Evolutionary conservation across 2,888 invertebrate species (phyloP), one percentile per base, ranked within the genome.

Genomic region (Hypercompe scribonia): DNA sequence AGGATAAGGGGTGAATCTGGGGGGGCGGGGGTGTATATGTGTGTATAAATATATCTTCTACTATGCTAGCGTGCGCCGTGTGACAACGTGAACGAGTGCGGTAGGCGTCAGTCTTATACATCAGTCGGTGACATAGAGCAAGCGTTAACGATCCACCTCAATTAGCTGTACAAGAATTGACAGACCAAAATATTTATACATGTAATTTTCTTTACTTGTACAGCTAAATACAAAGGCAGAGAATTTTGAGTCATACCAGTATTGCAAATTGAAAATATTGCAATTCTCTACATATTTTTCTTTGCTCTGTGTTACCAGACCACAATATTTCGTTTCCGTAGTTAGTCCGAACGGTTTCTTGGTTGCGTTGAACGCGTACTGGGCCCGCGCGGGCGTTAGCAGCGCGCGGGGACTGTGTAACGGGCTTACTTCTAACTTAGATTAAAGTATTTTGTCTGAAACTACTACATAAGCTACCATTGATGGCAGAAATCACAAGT

Each of bases 321-420:
- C 69, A 73, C 42, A 68, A 46, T 71, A 66, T 13, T 69, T 73
- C 73, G 69, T 54, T 33, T 66, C 77, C 85, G 70, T 81, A 85
- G 76, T 75, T 81, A 94, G 88, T 93, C 77, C 85, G 77, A 66
- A 28, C 66, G 11, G 91, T 82, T 93, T 95, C 95, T 94, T 95
- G 95, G 95, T 90, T 93, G 93, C 94, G 93, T 76, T 64, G 64
- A 76, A 91, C 94, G 94, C 94, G 75, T 74, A 78, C 86, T 82
- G 88, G 89, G 83, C 93, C 94, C 93, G 92, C 91, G 92, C 92
- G 94, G 95, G 95, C 94, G 39, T 24, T 0, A 5, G 93, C 95
- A 82, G 93, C 95, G 92, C 93, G 91, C 93, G 94, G 94, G 93
- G 79, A 94, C 95, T 89, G 94, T 79, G 39, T 85, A 91, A 92